These are phyloP conservation scores for Speoplatyrhinus poulsoni DNA, from an alignment of 2,113 vertebrate species.

Conservation along the genomic window DNA sequence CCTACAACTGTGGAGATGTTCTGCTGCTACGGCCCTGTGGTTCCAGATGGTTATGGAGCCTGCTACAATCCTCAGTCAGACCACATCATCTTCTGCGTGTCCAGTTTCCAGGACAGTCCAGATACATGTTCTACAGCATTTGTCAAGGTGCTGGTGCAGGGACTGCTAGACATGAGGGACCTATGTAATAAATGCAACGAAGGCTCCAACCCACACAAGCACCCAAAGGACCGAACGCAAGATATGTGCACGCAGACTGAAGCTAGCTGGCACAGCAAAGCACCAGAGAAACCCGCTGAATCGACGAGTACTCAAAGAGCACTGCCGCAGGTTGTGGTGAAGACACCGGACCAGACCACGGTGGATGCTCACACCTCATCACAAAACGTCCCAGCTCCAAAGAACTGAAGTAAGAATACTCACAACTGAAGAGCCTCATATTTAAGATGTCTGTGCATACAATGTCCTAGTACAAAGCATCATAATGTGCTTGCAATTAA, in stretches of 20 bases:
- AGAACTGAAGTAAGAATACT: constrained; percentile 23
- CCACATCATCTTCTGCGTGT: constrained; percentile 90
- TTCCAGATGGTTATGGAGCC: constrained; percentile 88
- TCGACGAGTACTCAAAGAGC: constrained; percentile 23
- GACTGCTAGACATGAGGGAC: constrained; percentile 83
- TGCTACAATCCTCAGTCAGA: constrained; percentile 94
- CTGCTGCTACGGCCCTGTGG: constrained; percentile 96
- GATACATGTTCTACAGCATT: constrained; percentile 84
- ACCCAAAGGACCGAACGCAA: constrained; percentile 23
- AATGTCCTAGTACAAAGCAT: too few species aligned
- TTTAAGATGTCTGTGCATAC: too few species aligned
- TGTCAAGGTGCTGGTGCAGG: constrained; percentile 82
- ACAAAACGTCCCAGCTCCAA: constrained; percentile 22
- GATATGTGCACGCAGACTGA: constrained; percentile 48
- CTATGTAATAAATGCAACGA: constrained; percentile 75
- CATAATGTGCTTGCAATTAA: too few species aligned
- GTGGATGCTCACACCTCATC: constrained; percentile 34
- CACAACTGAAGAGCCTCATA: background rate
- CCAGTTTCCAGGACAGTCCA: constrained; percentile 86
- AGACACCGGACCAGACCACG: constrained; percentile 33
- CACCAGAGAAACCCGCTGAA: constrained; percentile 14
- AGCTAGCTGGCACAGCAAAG: constrained; percentile 41
- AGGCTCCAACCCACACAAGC: background rate
- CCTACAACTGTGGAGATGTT: constrained; percentile 93
- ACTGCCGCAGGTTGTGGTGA: constrained; percentile 43